Percentiles rank a stretch among this genome's conserved stretches.
These are phyloP conservation scores for Ptychodera flava DNA, from an alignment of 35 echinoderm and acorn worm genomes.

Conservation along the genomic window DNA sequence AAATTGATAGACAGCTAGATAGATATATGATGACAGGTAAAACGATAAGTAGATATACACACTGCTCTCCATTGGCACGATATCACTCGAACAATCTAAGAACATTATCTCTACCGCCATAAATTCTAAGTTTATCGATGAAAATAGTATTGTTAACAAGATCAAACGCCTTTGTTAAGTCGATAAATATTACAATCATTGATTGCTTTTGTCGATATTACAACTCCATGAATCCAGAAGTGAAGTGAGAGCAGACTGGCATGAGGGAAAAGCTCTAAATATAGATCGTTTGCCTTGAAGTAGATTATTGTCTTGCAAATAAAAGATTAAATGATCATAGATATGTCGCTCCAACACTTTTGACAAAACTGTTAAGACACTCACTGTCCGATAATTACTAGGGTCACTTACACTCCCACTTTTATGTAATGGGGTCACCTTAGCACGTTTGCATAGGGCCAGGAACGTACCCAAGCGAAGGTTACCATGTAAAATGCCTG, in stretches of 20 bases:
- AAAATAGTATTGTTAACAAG: slow-evolving; percentile 13
- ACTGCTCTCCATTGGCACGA: neutral
- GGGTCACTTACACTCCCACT: slow-evolving; percentile 3
- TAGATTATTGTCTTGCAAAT: slow-evolving; percentile 13
- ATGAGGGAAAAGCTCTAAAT: slow-evolving; percentile 11
- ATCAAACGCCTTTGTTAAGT: slow-evolving; percentile 28
- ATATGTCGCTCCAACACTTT: slow-evolving; percentile 12
- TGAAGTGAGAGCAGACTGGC: slow-evolving; percentile 6
- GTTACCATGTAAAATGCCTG: slow-evolving; percentile 4
- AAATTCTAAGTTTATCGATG: slow-evolving; percentile 16
- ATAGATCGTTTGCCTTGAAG: slow-evolving; percentile 6
- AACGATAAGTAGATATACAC: no score
- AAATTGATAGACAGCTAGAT: no score
- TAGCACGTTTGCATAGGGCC: slow-evolving; percentile 16
- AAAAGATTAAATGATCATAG: neutral
- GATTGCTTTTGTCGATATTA: slow-evolving; percentile 4
- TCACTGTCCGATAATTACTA: slow-evolving; percentile 17
- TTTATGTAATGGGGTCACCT: slow-evolving; percentile 19
- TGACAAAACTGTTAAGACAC: slow-evolving; percentile 3
- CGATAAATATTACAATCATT: slow-evolving; percentile 10
- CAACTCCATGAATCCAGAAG: slow-evolving; percentile 11
- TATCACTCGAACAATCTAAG: neutral
- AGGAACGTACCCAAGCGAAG: neutral
- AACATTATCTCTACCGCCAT: neutral
- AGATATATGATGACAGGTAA: no score